Evolutionary conservation across 2,113 vertebrate genomes (phyloP).

Genomic region (cat (Felis catus)): DNA sequence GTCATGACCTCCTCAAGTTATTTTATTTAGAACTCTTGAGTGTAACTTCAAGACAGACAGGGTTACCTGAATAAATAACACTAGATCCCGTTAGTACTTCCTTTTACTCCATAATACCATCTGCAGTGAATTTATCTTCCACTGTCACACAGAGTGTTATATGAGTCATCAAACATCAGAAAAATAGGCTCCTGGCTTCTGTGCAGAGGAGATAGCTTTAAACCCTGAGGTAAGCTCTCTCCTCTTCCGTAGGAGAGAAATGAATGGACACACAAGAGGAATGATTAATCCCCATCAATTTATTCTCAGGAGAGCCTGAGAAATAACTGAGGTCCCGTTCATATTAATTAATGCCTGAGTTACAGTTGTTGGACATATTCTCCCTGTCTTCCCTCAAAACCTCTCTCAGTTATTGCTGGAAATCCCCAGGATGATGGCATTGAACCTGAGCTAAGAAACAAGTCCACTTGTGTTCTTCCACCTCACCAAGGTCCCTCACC

Average conservation of each 20-base stretch:
- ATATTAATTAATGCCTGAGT: not conserved
- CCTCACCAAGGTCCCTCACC: not conserved
- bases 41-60: not conserved
- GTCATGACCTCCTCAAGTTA: not conserved
- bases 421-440: not conserved
- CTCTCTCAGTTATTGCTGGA: not conserved
- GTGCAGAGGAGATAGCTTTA: constrained; percentile 1
- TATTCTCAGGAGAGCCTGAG: not conserved
- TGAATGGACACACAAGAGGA: not conserved
- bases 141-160: not conserved
- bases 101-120: constrained; percentile 15
- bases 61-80: constrained; percentile 20
- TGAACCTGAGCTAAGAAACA: constrained; percentile 26
- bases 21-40: not conserved
- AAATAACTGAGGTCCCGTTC: not conserved
- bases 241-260: not conserved
- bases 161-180: constrained; percentile 4
- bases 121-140: constrained; percentile 42
- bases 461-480: not conserved
- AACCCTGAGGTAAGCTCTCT: not conserved
- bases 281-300: not conserved
- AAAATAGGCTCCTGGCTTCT: constrained; percentile 20
- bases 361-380: not conserved
- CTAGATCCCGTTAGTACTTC: not conserved
- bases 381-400: not conserved